Evolutionary conservation across 2,113 vertebrate species (phyloP).

Genomic region (Cololabis saira): DNA sequence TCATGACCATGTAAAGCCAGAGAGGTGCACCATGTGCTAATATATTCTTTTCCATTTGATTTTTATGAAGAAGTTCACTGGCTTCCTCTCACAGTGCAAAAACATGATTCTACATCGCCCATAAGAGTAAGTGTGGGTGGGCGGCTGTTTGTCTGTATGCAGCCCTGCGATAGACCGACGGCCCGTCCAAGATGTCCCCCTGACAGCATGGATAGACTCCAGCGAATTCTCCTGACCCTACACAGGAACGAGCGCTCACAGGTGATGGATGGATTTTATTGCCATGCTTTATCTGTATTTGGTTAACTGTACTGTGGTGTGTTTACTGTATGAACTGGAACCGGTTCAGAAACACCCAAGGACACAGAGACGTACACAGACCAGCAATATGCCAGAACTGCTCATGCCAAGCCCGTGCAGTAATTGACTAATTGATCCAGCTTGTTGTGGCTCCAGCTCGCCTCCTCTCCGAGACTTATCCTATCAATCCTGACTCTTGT

Average conservation of each 20-base stretch:
- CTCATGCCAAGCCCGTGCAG: conserved; percentile 52
- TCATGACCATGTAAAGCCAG: background rate
- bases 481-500: conserved; percentile 77
- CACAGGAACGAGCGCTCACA: too few relatives aligned
- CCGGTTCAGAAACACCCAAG: conserved; percentile 24
- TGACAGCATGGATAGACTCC: too few relatives aligned
- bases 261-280: background rate
- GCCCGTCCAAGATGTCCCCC: too few relatives aligned
- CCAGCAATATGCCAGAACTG: conserved; percentile 19
- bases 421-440: conserved; percentile 73
- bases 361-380: conserved; percentile 23
- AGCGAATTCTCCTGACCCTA: too few relatives aligned
- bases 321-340: conserved; percentile 10
- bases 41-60: background rate
- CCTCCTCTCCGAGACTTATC: conserved; percentile 66
- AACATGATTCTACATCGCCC: too few relatives aligned
- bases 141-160: too few relatives aligned
- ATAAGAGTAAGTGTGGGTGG: too few relatives aligned
- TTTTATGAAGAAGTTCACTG: too few relatives aligned
- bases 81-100: too few relatives aligned
- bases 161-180: too few relatives aligned
- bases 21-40: background rate
- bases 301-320: background rate
- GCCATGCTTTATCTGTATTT: too few relatives aligned
- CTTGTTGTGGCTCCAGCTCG: conserved; percentile 49